Percentiles rank a stretch among this genome's conserved stretches.
phyloP scores from a whole-genome alignment of 2,888 invertebrate genomes.

The Tridacna crocea region DNA sequence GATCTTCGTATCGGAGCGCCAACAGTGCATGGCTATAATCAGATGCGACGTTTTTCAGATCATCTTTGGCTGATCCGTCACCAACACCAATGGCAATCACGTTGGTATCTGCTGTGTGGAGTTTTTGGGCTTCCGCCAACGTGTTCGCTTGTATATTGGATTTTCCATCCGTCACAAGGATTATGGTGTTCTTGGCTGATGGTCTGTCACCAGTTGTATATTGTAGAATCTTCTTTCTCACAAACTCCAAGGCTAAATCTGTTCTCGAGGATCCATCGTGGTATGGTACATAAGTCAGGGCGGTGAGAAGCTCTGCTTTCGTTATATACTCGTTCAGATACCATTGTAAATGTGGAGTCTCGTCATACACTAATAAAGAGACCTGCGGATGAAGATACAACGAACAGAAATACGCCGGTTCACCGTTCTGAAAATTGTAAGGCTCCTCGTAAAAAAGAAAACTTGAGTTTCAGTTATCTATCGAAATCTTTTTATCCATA shows the following conservation, averaged over 20 bases:
- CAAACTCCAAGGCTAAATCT: slow-evolving; percentile 39
- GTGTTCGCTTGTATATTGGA: slow-evolving; percentile 37
- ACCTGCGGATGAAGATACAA: slow-evolving; percentile 31
- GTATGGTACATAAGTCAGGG: slow-evolving; percentile 56
- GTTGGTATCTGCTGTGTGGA: slow-evolving; percentile 31
- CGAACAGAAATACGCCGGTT: too few species aligned
- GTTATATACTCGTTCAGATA: slow-evolving; percentile 52
- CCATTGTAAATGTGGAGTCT: slow-evolving; percentile 51
- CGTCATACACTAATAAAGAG: slow-evolving; percentile 47
- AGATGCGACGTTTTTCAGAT: slow-evolving; percentile 34
- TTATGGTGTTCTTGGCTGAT: slow-evolving; percentile 44
- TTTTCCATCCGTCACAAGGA: slow-evolving; percentile 49
- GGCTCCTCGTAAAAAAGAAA: too few species aligned
- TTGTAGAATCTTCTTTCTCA: slow-evolving; percentile 30
- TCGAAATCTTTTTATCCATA: too few species aligned
- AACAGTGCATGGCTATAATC: slow-evolving; percentile 28
- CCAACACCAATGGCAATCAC: slow-evolving; percentile 46
- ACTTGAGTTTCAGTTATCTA: too few species aligned
- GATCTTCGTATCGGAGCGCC: slow-evolving; percentile 9
- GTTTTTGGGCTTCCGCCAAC: slow-evolving; percentile 22
- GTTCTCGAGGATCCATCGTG: slow-evolving; percentile 48
- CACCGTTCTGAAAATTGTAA: too few species aligned
- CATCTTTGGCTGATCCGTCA: slow-evolving; percentile 19
- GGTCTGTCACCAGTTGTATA: slow-evolving; percentile 46
- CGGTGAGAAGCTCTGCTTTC: slow-evolving; percentile 50